Base-by-base conservation (phyloP, 2,888 invertebrate species). In the Cistogaster globosa region DNA sequence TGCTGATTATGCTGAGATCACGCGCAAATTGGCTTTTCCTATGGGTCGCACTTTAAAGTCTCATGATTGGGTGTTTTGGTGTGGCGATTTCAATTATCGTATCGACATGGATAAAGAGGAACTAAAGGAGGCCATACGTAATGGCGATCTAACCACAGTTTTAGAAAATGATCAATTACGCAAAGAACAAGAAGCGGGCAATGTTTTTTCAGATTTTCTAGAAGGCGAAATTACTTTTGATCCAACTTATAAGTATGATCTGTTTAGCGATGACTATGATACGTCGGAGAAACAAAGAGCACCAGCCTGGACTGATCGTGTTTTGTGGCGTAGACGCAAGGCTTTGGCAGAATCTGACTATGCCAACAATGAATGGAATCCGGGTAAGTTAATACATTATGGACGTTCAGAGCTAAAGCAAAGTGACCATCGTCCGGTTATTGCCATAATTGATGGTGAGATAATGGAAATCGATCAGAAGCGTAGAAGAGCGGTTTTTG, bases 41-140 rank as follows among this genome's bases (percentile, higher is more conserved):
- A 97, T 98, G 97, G 98, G 98, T 12, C 94, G 98, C 83, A 96
- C 97, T 0, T 93, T 99, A 8, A 97, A 97, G 92, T 97, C 98
- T 1, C 99, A 99, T 91, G 99, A 99, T 93, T 99, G 98, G 92
- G 96, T 99, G 1, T 99, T 99, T 93, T 99, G 99, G 99, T 98
- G 99, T 92, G 99, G 99, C 0, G 99, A 99, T 93, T 99, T 99
- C 92, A 99, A 99, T 92, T 99, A 99, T 91, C 95, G 99, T 79
- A 96, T 99, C 80, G 98, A 99, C 92, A 95, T 99, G 94, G 96
- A 97, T 87, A 98, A 97, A 90, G 98, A 98, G 8, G 97, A 98
- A 91, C 96, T 98, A 85, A 97, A 98, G 90, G 96, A 97, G 82
- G 93, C 97, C 85, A 95, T 98, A 0, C 94, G 95, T 78, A 89